Base-by-base conservation (phyloP, 2,797 vertebrate genomes). In the Pantherophis alleghaniensis region DNA sequence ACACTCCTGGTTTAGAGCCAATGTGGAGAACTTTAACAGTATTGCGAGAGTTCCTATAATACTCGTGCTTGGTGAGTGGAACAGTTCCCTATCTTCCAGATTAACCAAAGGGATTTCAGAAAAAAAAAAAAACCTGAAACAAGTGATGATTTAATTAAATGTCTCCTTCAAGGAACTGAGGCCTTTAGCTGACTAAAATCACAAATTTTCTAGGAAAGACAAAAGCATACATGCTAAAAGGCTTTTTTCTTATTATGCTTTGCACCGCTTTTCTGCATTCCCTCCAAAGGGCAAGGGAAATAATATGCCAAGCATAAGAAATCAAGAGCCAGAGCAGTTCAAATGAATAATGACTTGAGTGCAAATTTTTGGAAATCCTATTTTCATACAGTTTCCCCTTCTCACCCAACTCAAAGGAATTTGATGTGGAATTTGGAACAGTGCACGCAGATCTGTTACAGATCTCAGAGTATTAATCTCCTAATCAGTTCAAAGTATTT, bases 371-470 rank as follows among this genome's bases (percentile, higher is more conserved):
- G 51, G 9, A 53, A 94, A 24, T 83, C 91, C 47, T 88, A 90
- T 90, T 95, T 95, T 94, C 94, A 32, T 55, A 95, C 7, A 59
- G 4, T 95, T 94, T 96, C 95, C 94, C 60, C 92, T 93, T 93
- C 57, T 94, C 87, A 90, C 91, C 88, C 42, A 93, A 83, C 74
- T 94, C 91, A 94, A 47, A n/a, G 53, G 74, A 93, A 94, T 92
- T 83, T 93, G n/a, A 56, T 66, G 26, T 96, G 93, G 95, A 96
- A 96, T 97, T 94, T 95, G 93, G 63, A 95, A 94, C 10, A 42
- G 56, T 91, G 94, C 86, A 51, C 28, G 24, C 26, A 94, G 18
- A 66, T 91, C 69, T 83, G 47, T 55, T 96, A 90, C 91, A 94
- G 91, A 91, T 96, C 89, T 66, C 88, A 86, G 92, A 88, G 93